Evolutionary conservation across 1,140 invertebrate species (phyloP).

Genomic region (Archegozetes longisetosus): DNA sequence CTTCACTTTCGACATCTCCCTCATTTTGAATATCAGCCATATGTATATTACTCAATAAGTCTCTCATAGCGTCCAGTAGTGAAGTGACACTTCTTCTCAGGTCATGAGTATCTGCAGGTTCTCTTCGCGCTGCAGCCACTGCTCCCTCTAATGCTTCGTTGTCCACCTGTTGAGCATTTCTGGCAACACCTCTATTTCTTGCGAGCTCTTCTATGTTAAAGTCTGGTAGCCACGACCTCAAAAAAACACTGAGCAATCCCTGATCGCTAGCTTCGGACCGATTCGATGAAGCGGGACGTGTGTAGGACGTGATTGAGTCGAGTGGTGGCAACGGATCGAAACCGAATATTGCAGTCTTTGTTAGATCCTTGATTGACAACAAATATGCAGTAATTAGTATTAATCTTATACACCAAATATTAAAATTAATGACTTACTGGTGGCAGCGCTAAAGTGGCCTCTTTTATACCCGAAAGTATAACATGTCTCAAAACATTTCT

Average conservation of each 20-base stretch:
- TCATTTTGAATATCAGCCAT: constrained; percentile 29
- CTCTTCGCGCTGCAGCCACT: constrained; percentile 24
- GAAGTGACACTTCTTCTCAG: constrained; percentile 43
- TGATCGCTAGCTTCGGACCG: constrained; percentile 9
- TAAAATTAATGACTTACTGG: constrained; percentile 25
- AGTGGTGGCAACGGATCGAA: constrained; percentile 63
- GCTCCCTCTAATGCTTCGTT: constrained; percentile 12
- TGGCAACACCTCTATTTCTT: constrained; percentile 9
- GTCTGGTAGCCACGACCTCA: constrained; percentile 45
- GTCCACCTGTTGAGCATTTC: constrained; percentile 5
- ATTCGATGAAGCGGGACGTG: constrained; percentile 27
- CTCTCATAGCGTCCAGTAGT: constrained; percentile 51
- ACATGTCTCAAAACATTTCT: constrained; percentile 59
- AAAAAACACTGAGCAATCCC: constrained; percentile 39
- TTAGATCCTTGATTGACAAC: no score
- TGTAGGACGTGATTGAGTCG: constrained; percentile 56
- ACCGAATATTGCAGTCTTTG: constrained; percentile 45
- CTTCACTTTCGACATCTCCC: constrained; percentile 26
- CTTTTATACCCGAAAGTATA: constrained; percentile 59
- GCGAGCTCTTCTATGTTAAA: constrained; percentile 27
- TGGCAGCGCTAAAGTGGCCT: constrained; percentile 40
- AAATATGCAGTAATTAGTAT: constrained; percentile 27
- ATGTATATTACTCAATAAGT: constrained; percentile 47
- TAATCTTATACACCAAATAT: background rate
- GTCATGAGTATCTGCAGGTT: constrained; percentile 26